Evolutionary conservation across 2,888 invertebrate genomes (phyloP), one percentile per base, ranked within the genome.

Genomic region (Coecobrya sp.): DNA sequence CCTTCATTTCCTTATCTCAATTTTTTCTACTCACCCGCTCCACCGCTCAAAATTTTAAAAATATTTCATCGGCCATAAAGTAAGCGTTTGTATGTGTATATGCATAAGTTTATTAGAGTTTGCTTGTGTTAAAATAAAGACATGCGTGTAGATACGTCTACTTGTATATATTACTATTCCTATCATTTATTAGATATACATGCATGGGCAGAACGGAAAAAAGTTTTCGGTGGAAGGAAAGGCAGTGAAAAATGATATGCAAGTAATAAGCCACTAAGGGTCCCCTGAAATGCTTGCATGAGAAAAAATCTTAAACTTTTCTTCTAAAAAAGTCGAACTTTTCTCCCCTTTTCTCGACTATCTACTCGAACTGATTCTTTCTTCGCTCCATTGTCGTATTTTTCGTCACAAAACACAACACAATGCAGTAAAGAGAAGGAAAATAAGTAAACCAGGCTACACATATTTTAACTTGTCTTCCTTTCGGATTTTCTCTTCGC

Each of bases 371-470:
- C 19, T 36, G 8, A 25, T 19, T 5, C 10, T 79, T 30, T 36
- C 76, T 79, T 45, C 22, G 30, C 68, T 27, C 68, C 7, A 30
- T 68, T 68, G 36, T 68, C 68, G 30, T 68, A 27, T 10, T 73
- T 22, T 52, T 49, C 55, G 55, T 36, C 22, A 55, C 81, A 81
- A 55, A 81, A 55, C 22, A 49, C 22, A 49, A 81, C 27, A 81
- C 30, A 30, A 45, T 81, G 52, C 30, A 81, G 79, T 8, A 22
- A 42, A 13, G n/a, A 62, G 10, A 62, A n/a, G 13, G 49, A 59
- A 42, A 22, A 42, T 11, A 59, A 82, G 82, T 62, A 84, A 84
- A 84, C 62, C 42, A 84, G 84, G 84, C 62, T 84, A 36, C 42
- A 84, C 27, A 62, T 84, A 84, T 62, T 62, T 84, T 22, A 62